These are phyloP conservation scores for Linnaemya vulpina DNA, from an alignment of 2,888 invertebrate species.

Conservation along the genomic window DNA sequence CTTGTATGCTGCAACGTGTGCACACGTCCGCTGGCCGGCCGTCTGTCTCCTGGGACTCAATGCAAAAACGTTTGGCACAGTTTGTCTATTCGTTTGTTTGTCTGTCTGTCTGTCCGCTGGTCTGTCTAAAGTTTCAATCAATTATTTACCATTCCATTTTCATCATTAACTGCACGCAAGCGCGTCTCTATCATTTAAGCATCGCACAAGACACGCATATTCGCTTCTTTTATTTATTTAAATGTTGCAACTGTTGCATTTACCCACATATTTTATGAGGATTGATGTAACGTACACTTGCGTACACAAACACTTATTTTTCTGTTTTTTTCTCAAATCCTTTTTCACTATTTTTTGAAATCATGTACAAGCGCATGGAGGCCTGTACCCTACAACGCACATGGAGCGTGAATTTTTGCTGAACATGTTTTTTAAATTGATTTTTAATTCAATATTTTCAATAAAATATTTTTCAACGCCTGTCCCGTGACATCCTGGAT, in stretches of 20 bases:
- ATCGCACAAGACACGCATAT: slow-evolving; percentile 56
- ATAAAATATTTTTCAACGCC: too few species aligned
- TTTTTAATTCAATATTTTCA: too few species aligned
- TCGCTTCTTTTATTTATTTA: background rate
- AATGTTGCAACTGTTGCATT: slow-evolving; percentile 17
- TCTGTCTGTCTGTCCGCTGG: slow-evolving; percentile 21
- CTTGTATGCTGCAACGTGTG: slow-evolving; percentile 9
- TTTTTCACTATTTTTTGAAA: too few species aligned
- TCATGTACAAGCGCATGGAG: too few species aligned
- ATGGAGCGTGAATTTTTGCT: too few species aligned
- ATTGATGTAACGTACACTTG: slow-evolving; percentile 27
- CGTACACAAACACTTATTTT: too few species aligned
- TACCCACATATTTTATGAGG: slow-evolving; percentile 13
- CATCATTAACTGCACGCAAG: slow-evolving; percentile 72
- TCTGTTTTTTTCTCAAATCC: too few species aligned
- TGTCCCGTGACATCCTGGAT: too few species aligned
- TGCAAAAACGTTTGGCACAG: slow-evolving; percentile 23
- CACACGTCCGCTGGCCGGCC: background rate
- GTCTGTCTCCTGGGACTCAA: slow-evolving; percentile 32
- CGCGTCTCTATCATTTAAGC: slow-evolving; percentile 68
- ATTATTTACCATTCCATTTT: slow-evolving; percentile 71
- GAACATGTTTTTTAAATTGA: too few species aligned
- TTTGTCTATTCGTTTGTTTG: slow-evolving; percentile 49
- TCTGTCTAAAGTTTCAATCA: slow-evolving; percentile 63
- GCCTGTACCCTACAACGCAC: too few species aligned